Evolutionary conservation across 2,113 vertebrate species (phyloP).

Genomic region (Tupaia chinensis): DNA sequence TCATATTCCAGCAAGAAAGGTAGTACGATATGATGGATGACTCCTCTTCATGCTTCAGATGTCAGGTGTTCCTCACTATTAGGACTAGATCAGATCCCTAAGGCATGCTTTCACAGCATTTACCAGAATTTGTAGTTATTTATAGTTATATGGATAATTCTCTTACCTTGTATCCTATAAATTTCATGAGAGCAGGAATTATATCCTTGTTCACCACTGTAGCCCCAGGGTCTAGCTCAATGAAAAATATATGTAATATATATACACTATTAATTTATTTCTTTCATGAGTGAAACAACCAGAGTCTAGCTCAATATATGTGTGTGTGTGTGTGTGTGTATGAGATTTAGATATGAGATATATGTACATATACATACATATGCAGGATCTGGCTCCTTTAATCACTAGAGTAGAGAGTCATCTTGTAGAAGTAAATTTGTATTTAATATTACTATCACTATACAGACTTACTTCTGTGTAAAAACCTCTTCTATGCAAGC

Average conservation of each 20-base stretch:
- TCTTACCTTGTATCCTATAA: background rate
- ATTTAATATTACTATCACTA: background rate
- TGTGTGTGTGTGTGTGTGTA: too few relatives aligned
- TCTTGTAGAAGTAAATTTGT: background rate
- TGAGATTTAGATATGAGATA: too few relatives aligned
- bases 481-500: background rate
- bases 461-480: background rate
- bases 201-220: background rate
- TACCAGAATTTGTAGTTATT: background rate
- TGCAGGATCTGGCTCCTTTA: too few relatives aligned
- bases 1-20: background rate
- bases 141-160: background rate
- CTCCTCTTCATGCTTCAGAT: fast-evolving
- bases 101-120: background rate
- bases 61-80: background rate
- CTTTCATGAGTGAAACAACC: too few relatives aligned
- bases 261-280: too few relatives aligned
- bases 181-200: background rate
- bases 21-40: background rate
- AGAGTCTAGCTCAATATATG: too few relatives aligned
- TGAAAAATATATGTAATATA: too few relatives aligned
- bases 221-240: background rate
- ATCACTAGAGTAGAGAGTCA: too few relatives aligned
- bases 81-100: background rate
- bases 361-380: too few relatives aligned